phyloP scores from a whole-genome alignment of 2,888 invertebrate species.

The Cephonodes hylas region DNA sequence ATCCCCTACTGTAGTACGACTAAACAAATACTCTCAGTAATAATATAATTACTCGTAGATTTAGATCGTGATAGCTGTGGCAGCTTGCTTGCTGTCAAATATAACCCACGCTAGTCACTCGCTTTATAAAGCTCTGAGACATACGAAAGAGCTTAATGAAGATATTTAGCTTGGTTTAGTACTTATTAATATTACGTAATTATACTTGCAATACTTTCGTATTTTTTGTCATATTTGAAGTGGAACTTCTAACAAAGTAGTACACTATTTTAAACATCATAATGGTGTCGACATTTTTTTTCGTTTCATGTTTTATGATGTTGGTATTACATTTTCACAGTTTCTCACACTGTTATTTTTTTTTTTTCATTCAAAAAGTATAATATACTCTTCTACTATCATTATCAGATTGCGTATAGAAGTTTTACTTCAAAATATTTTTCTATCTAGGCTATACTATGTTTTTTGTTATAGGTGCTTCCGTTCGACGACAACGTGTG shows the following conservation, averaged over 20 bases:
- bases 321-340: too few relatives aligned
- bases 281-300: neutral
- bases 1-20: neutral
- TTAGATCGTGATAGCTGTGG: neutral
- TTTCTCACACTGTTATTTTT: too few relatives aligned
- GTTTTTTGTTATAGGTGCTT: conserved; percentile 82
- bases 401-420: neutral
- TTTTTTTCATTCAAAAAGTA: too few relatives aligned
- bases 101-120: conserved; percentile 1
- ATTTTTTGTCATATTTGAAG: too few relatives aligned
- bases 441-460: neutral
- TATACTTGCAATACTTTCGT: too few relatives aligned
- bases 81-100: conserved; percentile 2
- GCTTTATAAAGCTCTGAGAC: neutral
- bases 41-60: neutral
- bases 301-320: too few relatives aligned
- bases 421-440: neutral
- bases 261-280: neutral
- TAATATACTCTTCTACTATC: too few relatives aligned
- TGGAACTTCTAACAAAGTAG: neutral
- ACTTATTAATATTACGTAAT: too few relatives aligned
- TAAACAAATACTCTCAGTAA: neutral
- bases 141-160: neutral
- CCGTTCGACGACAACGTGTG: conserved; percentile 98
- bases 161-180: neutral